A percentile compares a stretch with the other conserved stretches of the same genome.
Conservation (phyloP, 2,888 invertebrate species). For the Camptogramma bilineatum region DNA sequence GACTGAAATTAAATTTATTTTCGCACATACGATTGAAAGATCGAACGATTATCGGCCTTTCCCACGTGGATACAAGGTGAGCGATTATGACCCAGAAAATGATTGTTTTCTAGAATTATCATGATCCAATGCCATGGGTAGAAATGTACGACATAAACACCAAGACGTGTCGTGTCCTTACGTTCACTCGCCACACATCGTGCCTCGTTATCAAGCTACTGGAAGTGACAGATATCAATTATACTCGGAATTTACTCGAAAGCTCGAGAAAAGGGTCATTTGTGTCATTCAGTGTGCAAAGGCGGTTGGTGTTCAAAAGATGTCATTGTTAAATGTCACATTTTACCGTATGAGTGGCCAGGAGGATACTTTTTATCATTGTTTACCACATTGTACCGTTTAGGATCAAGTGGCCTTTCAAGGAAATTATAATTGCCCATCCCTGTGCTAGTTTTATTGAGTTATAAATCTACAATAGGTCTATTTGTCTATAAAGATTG, state of each 20-base stretch:
- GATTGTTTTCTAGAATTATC: constrained; percentile 45
- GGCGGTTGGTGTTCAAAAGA: too few species aligned
- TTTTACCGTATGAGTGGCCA: too few species aligned
- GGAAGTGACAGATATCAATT: constrained; percentile 7
- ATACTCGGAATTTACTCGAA: not conserved
- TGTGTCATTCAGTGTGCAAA: not conserved
- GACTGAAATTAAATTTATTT: not conserved
- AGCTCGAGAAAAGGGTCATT: not conserved
- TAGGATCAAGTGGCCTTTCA: too few species aligned
- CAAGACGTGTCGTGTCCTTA: constrained; percentile 56
- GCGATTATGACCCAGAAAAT: constrained; percentile 29
- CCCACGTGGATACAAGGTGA: constrained; percentile 17
- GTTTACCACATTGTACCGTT: too few species aligned
- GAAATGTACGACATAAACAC: constrained; percentile 27
- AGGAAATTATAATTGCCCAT: too few species aligned
- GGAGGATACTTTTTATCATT: too few species aligned
- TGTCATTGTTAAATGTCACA: too few species aligned
- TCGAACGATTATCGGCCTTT: not conserved
- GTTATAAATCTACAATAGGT: too few species aligned
- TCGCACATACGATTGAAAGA: not conserved
- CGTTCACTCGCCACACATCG: constrained; percentile 53
- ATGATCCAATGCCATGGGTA: constrained; percentile 36
- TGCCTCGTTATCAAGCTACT: not conserved
- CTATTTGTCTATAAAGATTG: too few species aligned
- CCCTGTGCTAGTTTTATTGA: too few species aligned